Evolutionary conservation across 1,140 invertebrate genomes (phyloP), one percentile per base, ranked within the genome.

Genomic region (Drosophila malerkotliana): DNA sequence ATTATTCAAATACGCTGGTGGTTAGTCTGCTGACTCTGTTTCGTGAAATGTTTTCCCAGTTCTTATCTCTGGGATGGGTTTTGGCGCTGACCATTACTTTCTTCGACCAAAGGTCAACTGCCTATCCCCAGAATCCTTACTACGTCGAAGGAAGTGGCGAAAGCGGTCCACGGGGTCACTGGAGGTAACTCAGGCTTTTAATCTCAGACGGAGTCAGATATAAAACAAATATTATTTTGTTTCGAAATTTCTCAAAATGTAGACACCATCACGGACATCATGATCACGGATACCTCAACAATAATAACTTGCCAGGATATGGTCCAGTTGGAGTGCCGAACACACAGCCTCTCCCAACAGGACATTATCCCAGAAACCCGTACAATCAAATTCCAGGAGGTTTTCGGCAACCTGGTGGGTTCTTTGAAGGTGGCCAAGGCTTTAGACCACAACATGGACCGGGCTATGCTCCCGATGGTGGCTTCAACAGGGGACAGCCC

Each of bases 1-100:
- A 76, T 41, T 61, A 34, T 73, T 64, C 48, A 49, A 26, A 26
- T 12, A 8, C n/a, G n/a, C 30, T 58, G 45, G 18, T 73, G 47
- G 34, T 1, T 5, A 28, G 26, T 28, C 10, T 3, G 15, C 14
- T 2, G 39, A 47, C 26, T 37, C 3, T 37, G 45, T 3, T 45
- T 28, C 12, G 10, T 4, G 51, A 45, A 39, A 85, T 87, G 82
- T 41, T 45, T 47, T 55, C 21, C 30, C 66, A 64, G 24, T 34
- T 51, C 44, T 78, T 85, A 85, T 85, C 81, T 34, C 26, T 75
- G 32, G 15, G 62, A 4, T 12, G 54, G 32, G 32, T 24, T 26
- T 5, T 68, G 66, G 26, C 32, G 4, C 10, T 84, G 61, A 78
- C 82, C 73, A 26, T 60, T 21, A n/a, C 74, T 14, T 53, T 78